phyloP scores from a whole-genome alignment of 2,113 vertebrate genomes.

The Okapia johnstoni region DNA sequence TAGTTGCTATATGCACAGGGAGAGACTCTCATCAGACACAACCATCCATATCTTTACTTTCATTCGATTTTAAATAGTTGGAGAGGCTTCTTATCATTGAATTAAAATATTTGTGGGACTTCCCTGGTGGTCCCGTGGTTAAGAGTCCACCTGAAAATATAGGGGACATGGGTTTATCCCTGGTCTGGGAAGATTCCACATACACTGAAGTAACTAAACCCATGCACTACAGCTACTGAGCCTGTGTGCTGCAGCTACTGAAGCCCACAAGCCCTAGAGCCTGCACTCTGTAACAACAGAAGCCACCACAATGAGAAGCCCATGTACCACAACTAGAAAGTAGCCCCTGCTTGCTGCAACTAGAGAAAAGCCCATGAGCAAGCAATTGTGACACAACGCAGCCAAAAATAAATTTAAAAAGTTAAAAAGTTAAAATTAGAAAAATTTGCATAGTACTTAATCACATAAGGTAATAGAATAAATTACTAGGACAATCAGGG shows the following conservation, averaged over 20 bases:
- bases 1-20: neutral
- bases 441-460: neutral
- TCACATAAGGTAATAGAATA: neutral
- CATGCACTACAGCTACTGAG: neutral
- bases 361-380: neutral
- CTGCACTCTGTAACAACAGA: rapidly evolving
- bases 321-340: neutral
- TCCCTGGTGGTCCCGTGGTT: neutral
- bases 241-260: neutral
- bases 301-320: neutral
- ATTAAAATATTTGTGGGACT: neutral
- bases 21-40: neutral
- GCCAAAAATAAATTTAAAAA: neutral
- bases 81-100: neutral
- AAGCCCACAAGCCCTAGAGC: neutral
- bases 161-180: neutral
- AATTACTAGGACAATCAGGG: neutral
- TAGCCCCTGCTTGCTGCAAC: neutral
- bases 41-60: neutral
- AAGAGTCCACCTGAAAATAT: neutral
- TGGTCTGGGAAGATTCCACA: neutral
- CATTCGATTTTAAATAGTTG: neutral
- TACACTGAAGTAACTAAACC: neutral
- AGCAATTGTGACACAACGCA: neutral
- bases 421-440: neutral